Conservation (phyloP, 2,113 vertebrate genomes). For the Hyaena hyaena region DNA sequence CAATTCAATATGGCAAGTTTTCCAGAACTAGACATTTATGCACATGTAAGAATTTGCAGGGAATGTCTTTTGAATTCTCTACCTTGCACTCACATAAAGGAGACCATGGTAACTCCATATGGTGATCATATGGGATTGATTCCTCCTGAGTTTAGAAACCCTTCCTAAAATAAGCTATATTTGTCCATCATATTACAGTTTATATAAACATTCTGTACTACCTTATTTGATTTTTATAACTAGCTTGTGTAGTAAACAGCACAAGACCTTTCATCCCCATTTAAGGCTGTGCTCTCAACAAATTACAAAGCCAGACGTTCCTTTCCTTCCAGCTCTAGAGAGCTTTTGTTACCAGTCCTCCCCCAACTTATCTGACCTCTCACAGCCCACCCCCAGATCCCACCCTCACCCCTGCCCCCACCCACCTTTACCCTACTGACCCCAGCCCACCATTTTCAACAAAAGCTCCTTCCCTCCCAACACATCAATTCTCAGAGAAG, state of each 20-base stretch:
- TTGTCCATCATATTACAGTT: not conserved
- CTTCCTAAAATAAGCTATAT: not conserved
- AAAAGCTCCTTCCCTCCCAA: not conserved
- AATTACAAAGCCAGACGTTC: not conserved
- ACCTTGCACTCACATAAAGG: not conserved
- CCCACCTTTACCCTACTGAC: fast-evolving
- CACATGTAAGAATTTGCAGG: not conserved
- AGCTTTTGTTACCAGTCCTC: not conserved
- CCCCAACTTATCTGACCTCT: not conserved
- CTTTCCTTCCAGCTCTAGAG: too few relatives aligned
- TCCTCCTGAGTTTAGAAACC: not conserved
- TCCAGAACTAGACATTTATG: not conserved
- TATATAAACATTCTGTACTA: not conserved
- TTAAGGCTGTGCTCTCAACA: not conserved
- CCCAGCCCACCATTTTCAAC: not conserved
- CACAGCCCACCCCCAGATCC: fast-evolving
- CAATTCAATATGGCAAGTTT: not conserved
- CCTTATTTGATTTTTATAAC: not conserved
- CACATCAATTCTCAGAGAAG: not conserved
- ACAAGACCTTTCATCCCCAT: not conserved
- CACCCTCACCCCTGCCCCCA: too few relatives aligned
- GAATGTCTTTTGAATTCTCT: not conserved
- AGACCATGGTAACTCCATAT: not conserved
- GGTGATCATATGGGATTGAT: not conserved
- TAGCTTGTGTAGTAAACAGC: not conserved